These are phyloP conservation scores for Trichechus manatus DNA, from an alignment of 2,113 vertebrate genomes.

Conservation along the genomic window DNA sequence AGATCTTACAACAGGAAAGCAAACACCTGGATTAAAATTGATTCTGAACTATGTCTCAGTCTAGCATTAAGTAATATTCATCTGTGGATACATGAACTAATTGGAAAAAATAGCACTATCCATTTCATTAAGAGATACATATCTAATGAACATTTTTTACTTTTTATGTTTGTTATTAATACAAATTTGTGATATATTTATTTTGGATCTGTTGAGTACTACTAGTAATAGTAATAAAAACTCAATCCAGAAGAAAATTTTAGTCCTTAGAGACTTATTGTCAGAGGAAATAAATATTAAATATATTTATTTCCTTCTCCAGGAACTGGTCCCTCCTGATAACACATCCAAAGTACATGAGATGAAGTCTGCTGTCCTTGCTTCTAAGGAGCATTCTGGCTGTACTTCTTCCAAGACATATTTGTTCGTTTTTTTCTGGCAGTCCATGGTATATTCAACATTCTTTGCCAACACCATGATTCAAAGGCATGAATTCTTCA, in stretches of 20 bases:
- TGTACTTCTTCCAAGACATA: no score
- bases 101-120: background rate
- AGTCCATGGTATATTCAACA: no score
- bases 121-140: background rate
- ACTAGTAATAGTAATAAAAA: background rate
- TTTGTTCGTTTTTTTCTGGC: no score
- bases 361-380: no score
- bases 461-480: no score
- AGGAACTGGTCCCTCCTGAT: no score
- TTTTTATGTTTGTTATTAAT: background rate
- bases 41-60: background rate
- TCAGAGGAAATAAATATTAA: background rate
- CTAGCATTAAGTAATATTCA: background rate
- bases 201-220: background rate
- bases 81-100: background rate
- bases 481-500: no score
- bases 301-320: no score
- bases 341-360: background rate
- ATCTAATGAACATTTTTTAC: background rate
- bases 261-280: background rate
- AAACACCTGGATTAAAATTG: conserved; percentile 13
- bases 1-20: background rate
- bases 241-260: background rate
- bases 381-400: no score
- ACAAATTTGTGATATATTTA: background rate